These are phyloP conservation scores for Halcyon smyrnensis DNA, from an alignment of 2,797 vertebrate genomes.

Conservation along the genomic window DNA sequence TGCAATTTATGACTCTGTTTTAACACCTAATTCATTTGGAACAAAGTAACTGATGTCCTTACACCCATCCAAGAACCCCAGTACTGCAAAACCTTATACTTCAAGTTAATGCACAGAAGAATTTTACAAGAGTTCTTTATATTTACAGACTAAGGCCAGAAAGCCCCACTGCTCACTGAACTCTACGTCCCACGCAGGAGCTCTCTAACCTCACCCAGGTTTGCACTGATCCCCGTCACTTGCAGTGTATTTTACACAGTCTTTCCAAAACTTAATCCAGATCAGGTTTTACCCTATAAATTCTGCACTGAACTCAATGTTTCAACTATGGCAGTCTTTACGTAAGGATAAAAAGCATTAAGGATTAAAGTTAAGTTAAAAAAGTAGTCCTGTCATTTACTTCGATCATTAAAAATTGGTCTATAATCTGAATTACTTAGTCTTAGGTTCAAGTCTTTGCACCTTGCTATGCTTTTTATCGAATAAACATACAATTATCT, in stretches of 20 bases:
- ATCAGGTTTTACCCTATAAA: neutral
- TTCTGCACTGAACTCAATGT: neutral
- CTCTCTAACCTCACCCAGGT: neutral
- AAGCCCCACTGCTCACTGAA: neutral
- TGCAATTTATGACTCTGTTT: neutral
- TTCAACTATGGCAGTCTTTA: neutral
- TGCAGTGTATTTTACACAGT: fast-evolving
- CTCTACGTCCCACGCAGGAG: neutral
- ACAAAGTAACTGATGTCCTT: neutral
- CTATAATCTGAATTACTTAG: neutral
- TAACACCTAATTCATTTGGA: neutral
- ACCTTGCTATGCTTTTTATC: neutral
- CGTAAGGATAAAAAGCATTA: neutral
- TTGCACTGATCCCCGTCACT: neutral
- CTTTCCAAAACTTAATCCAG: neutral
- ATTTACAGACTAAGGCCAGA: neutral
- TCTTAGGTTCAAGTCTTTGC: neutral
- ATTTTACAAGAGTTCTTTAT: neutral
- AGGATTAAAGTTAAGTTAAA: neutral
- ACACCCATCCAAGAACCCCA: neutral
- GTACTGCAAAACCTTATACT: neutral
- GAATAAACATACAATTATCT: neutral
- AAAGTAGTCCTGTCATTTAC: neutral
- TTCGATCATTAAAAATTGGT: neutral
- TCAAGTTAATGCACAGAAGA: neutral